Evolutionary conservation across 1,140 invertebrate genomes (phyloP).

Genomic region (Sinonovacula constricta): DNA sequence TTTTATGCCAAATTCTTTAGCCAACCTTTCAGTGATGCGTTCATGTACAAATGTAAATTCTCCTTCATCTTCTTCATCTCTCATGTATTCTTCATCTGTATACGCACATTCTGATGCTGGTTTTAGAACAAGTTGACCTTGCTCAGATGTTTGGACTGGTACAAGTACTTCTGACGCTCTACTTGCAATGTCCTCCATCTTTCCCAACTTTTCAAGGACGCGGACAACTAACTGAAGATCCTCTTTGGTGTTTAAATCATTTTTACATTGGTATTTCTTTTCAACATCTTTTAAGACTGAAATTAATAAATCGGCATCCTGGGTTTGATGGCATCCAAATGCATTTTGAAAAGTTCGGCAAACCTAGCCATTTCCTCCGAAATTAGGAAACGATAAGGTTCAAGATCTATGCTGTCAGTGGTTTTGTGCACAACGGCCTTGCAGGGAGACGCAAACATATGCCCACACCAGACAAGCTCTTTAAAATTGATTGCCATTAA

Average conservation of each 20-base stretch:
- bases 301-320: conserved; percentile 8
- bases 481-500: too few species aligned
- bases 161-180: conserved; percentile 27
- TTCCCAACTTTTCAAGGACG: background rate
- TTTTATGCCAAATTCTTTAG: conserved; percentile 60
- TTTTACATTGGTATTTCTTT: conserved; percentile 6
- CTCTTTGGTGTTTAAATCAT: background rate
- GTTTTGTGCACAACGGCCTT: too few species aligned
- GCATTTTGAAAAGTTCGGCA: background rate
- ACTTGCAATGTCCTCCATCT: conserved; percentile 1
- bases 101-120: conserved; percentile 40
- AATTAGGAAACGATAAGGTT: conserved; percentile 6
- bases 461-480: too few species aligned
- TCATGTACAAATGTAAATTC: conserved; percentile 59
- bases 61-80: conserved; percentile 44
- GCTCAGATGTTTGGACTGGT: conserved; percentile 45
- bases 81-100: conserved; percentile 56
- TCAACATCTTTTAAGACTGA: background rate
- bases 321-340: conserved; percentile 3
- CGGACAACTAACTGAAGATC: background rate
- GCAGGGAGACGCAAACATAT: too few species aligned
- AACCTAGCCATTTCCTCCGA: background rate
- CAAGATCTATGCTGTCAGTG: conserved; percentile 1
- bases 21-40: conserved; percentile 51
- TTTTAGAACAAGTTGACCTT: background rate